A percentile compares a stretch with the other conserved stretches of the same genome.
Evolutionary conservation across 2,797 vertebrate species (phyloP).

Genomic region (Leuciscus waleckii): DNA sequence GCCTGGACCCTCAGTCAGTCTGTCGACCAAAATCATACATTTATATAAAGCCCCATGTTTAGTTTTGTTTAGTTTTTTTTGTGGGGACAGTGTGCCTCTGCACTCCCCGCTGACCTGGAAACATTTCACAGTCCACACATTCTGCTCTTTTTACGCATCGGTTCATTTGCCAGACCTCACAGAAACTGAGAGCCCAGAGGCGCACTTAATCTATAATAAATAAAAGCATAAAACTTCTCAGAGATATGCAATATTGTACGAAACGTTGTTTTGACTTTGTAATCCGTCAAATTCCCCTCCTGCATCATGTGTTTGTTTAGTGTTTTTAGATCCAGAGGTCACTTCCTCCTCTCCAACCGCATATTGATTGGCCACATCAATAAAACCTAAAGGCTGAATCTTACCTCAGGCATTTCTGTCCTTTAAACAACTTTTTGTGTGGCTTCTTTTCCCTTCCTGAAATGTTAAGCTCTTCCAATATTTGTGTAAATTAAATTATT

Average conservation of each 20-base stretch:
- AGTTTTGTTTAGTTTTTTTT: constrained; percentile 42
- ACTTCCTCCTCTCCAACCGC: constrained; percentile 10
- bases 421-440: constrained; percentile 43
- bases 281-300: background rate
- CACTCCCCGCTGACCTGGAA: constrained; percentile 27
- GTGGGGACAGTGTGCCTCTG: constrained; percentile 40
- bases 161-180: constrained; percentile 7
- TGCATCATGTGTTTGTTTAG: background rate
- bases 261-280: background rate
- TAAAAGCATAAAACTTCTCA: background rate
- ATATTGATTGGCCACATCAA: constrained; percentile 73
- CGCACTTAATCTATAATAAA: background rate
- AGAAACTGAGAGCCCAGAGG: background rate
- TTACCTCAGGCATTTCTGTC: constrained; percentile 86
- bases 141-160: background rate
- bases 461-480: constrained; percentile 72
- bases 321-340: constrained; percentile 20
- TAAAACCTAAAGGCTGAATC: constrained; percentile 80
- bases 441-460: constrained; percentile 50
- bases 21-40: constrained; percentile 38
- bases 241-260: constrained; percentile 31
- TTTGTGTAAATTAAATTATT: constrained; percentile 84
- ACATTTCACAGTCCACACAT: constrained; percentile 1
- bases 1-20: constrained; percentile 86
- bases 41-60: constrained; percentile 1